Base-by-base conservation (phyloP, 2,113 vertebrate species). In the Romanogobio albipinnatus region DNA sequence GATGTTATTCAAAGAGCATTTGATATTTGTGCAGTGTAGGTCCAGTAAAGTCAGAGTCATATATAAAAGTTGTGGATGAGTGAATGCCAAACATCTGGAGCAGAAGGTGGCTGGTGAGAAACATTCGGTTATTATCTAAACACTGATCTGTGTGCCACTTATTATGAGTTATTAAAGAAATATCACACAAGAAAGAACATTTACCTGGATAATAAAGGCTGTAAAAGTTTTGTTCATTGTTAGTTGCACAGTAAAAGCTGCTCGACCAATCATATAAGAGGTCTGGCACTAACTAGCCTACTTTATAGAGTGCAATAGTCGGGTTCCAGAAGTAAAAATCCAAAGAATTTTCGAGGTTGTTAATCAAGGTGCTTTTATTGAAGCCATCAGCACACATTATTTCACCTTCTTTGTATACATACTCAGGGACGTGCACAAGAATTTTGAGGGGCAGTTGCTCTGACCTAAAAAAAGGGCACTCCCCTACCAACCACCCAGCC, bases 81-180 rank as follows among this genome's bases (percentile, higher is more conserved):
- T 22, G 61, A 64, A 62, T 14, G 26, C 61, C 78, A 68, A 81
- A 81, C 78, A 81, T 66, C 78, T 81, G 78, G 61, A 81, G 61
- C 43, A 81, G 61, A 49, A 62, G 43, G 17, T 3, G 45, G 61
- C 61, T 81, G 45, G 7, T 0, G 76, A 61, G 9, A 26, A 64
- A 75, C 6, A 49, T 51, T 81, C 1, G 1, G 43, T 51, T 51
- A 51, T 43, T 66, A 68, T 66, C 61, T 62, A 49, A 81, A 68
- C 0, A 49, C 26, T 68, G 29, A 78, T 59, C 56, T 1, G 22
- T 51, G 45, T 49, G 43, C 39, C 59, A 64, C 53, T 58, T 59
- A 39, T 14, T 76, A 76, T 64, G 15, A 43, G 45, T 80, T 61
- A 58, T 78, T 49, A 39, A 43, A 10, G 36, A 29, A 76, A 76